Conservation (phyloP, 2,797 vertebrate species). For the Silurus aristotelis region DNA sequence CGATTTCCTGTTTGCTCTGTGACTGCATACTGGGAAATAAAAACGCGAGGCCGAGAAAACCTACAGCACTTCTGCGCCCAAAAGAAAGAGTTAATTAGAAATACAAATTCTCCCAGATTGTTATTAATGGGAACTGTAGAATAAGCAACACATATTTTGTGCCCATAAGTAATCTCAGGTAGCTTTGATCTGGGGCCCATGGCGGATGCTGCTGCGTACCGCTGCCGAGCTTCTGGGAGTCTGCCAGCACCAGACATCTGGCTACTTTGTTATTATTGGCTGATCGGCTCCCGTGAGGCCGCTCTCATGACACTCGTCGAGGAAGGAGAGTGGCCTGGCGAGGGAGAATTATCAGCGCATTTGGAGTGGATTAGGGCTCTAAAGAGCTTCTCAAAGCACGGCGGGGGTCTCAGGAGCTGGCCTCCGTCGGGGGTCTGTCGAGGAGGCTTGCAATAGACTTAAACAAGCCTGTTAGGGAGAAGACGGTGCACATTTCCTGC, state of each 20-base stretch:
- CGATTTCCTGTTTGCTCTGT: conserved; percentile 74
- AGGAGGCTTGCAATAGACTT: conserved; percentile 68
- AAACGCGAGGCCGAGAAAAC: conserved; percentile 69
- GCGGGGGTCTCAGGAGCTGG: conserved; percentile 76
- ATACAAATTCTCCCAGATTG: conserved; percentile 99
- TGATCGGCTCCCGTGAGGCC: conserved; percentile 95
- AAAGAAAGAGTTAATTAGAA: conserved; percentile 99
- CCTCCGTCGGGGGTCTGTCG: conserved; percentile 72
- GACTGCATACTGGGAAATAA: conserved; percentile 4
- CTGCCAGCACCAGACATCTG: conserved; percentile 98
- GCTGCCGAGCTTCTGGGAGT: conserved; percentile 94
- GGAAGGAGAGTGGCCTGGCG: conserved; percentile 91
- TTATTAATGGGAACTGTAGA: conserved; percentile 93
- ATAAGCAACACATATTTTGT: conserved; percentile 93
- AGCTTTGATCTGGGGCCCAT: conserved; percentile 98
- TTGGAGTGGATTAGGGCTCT: conserved; percentile 87
- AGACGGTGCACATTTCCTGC: conserved; percentile 35
- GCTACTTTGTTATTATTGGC: conserved; percentile 99
- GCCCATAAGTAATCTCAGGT: conserved; percentile 99
- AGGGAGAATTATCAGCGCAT: conserved; percentile 90
- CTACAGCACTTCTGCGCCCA: conserved; percentile 77
- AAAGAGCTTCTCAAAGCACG: conserved; percentile 90
- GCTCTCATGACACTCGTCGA: conserved; percentile 91
- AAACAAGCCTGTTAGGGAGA: conserved; percentile 58
- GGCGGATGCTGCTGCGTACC: conserved; percentile 87